Evolutionary conservation across 2,888 invertebrate species (phyloP).

Genomic region (Euplexia lucipara): DNA sequence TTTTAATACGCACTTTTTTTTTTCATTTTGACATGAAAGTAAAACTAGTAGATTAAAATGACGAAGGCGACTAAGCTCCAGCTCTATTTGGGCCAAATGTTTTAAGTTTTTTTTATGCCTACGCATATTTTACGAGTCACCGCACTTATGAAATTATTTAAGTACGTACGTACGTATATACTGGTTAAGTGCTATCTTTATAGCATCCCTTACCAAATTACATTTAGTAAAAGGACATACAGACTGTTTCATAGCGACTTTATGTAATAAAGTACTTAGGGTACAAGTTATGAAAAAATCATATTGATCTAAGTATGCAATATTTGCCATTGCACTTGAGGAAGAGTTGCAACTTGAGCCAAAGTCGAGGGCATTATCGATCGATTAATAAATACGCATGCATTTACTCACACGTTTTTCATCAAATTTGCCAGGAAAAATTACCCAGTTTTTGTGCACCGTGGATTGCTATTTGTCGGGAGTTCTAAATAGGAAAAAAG

Average conservation of each 20-base stretch:
- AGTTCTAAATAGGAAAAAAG: too few species aligned
- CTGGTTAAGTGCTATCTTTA: constrained; percentile 47
- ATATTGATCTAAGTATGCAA: background rate
- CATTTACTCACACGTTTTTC: too few species aligned
- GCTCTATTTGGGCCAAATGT: constrained; percentile 35
- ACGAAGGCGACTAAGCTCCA: constrained; percentile 38
- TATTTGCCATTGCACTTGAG: too few species aligned
- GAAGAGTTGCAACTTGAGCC: too few species aligned
- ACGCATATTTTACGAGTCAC: constrained; percentile 68
- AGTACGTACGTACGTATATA: constrained; percentile 61
- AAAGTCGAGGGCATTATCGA: too few species aligned
- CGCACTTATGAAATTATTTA: constrained; percentile 64
- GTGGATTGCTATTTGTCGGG: too few species aligned
- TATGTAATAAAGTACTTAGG: too few species aligned
- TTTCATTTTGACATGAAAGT: constrained; percentile 70
- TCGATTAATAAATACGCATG: too few species aligned
- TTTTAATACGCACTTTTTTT: too few species aligned
- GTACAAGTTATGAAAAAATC: too few species aligned
- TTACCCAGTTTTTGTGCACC: too few species aligned
- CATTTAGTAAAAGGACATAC: constrained; percentile 20
- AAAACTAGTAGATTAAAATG: constrained; percentile 58
- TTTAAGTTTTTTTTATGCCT: constrained; percentile 66
- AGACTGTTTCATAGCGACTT: background rate
- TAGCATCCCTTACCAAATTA: constrained; percentile 40
- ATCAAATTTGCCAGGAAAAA: too few species aligned